A percentile compares a stretch with the other conserved stretches of the same genome.
These are phyloP conservation scores for Aphelenchoides besseyi DNA, from an alignment of 1,140 invertebrate species.

Conservation along the genomic window DNA sequence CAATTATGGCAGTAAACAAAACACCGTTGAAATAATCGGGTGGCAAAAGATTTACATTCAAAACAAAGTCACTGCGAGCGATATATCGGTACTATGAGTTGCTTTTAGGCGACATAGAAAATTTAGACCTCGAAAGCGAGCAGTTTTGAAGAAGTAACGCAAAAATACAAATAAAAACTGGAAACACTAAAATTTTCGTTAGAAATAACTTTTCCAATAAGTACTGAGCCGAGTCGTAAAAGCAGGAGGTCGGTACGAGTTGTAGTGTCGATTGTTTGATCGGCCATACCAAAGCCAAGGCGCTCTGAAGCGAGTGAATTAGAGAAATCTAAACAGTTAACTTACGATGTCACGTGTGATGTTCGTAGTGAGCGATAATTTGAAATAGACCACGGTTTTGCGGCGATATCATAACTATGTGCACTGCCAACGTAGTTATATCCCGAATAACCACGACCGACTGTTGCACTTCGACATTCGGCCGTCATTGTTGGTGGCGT, in stretches of 20 bases:
- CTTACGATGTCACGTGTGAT: conserved; percentile 38
- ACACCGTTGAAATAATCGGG: too few relatives aligned
- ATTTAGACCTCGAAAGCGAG: too few relatives aligned
- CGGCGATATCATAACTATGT: conserved; percentile 42
- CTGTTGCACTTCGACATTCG: conserved; percentile 31
- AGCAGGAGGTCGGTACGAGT: conserved; percentile 48
- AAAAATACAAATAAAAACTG: too few relatives aligned
- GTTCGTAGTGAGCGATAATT: conserved; percentile 44
- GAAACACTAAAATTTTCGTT: too few relatives aligned
- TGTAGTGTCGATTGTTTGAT: conserved; percentile 45
- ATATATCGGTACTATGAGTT: too few relatives aligned
- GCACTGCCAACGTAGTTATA: conserved; percentile 53
- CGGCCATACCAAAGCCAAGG: conserved; percentile 48
- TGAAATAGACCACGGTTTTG: conserved; percentile 52
- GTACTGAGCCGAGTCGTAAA: conserved; percentile 37
- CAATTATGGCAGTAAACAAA: too few relatives aligned
- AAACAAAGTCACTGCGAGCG: too few relatives aligned
- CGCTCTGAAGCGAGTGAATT: conserved; percentile 29
- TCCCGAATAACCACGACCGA: conserved; percentile 43
- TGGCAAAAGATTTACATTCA: too few relatives aligned
- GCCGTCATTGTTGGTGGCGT: conserved; percentile 50
- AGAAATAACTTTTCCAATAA: conserved; percentile 49
- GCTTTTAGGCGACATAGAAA: too few relatives aligned
- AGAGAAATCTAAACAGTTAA: not conserved
- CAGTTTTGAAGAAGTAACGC: too few relatives aligned